Evolutionary conservation across 1,140 invertebrate species (phyloP).

Genomic region (Galleria mellonella): DNA sequence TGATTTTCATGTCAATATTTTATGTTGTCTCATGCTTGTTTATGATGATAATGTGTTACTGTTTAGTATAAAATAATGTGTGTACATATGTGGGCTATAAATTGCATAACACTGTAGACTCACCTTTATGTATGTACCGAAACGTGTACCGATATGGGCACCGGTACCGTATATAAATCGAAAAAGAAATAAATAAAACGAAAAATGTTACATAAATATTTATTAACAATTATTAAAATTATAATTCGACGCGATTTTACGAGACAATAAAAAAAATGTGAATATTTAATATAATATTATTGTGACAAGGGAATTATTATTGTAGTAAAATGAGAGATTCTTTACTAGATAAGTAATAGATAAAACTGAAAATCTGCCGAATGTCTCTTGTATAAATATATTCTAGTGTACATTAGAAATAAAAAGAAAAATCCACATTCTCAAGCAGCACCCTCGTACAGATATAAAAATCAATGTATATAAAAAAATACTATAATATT

Average conservation of each 20-base stretch:
- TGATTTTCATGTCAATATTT: neutral
- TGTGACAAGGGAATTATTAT: slow-evolving; percentile 27
- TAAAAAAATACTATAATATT: slow-evolving; percentile 56
- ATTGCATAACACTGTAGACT: slow-evolving; percentile 70
- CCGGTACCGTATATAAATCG: too few species aligned
- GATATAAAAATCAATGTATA: slow-evolving; percentile 49
- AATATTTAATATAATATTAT: slow-evolving; percentile 26
- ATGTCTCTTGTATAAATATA: slow-evolving; percentile 14
- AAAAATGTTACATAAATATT: slow-evolving; percentile 68
- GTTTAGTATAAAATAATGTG: neutral
- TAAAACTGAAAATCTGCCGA: slow-evolving; percentile 1
- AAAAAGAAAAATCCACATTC: slow-evolving; percentile 42
- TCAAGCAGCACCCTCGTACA: slow-evolving; percentile 54
- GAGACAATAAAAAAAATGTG: slow-evolving; percentile 32
- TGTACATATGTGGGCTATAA: slow-evolving; percentile 42
- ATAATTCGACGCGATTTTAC: slow-evolving; percentile 45
- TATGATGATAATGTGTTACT: neutral
- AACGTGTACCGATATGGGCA: too few species aligned
- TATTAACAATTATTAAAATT: slow-evolving; percentile 68
- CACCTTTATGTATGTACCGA: slow-evolving; percentile 28
- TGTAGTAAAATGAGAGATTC: slow-evolving; percentile 47
- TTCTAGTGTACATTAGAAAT: slow-evolving; percentile 23
- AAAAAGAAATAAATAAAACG: slow-evolving; percentile 53
- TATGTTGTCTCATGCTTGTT: slow-evolving; percentile 7
- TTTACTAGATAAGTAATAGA: slow-evolving; percentile 14